Evolutionary conservation across 2,888 invertebrate genomes (phyloP).

Genomic region (Aphrophora alni): DNA sequence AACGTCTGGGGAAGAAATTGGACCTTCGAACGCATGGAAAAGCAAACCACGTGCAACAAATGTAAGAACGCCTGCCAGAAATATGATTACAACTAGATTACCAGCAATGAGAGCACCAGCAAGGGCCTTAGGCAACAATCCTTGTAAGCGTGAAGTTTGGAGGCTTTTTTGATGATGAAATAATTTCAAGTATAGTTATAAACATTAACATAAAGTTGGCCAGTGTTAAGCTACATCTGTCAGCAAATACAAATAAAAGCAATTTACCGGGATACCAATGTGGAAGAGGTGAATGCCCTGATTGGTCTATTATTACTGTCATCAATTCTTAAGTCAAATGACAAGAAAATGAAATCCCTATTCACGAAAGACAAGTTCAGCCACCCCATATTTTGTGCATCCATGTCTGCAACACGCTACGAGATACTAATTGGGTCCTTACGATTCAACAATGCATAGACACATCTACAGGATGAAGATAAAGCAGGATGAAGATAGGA

Average conservation of each 20-base stretch:
- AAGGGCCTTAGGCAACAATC: no score
- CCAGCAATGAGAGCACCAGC: constrained; percentile 2
- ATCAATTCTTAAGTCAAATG: neutral
- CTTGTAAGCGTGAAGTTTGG: no score
- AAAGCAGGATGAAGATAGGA: neutral
- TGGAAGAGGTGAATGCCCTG: constrained; percentile 31
- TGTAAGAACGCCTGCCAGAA: constrained; percentile 23
- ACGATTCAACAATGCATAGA: constrained; percentile 20
- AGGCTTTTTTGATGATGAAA: constrained; percentile 18
- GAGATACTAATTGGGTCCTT: constrained; percentile 14
- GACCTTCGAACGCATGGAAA: constrained; percentile 19
- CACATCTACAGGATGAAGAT: no score
- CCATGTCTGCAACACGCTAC: constrained; percentile 32
- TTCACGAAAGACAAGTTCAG: constrained; percentile 29
- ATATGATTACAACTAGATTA: constrained; percentile 11
- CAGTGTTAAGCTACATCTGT: neutral
- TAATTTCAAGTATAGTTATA: neutral
- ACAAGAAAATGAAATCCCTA: neutral
- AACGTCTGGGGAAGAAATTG: no score
- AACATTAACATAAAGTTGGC: constrained; percentile 20
- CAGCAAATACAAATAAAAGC: constrained; percentile 21
- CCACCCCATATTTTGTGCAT: constrained; percentile 17
- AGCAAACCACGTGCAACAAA: constrained; percentile 3
- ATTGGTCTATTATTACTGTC: constrained; percentile 29
- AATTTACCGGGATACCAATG: constrained; percentile 31